These are phyloP conservation scores for Dicycla oo DNA, from an alignment of 2,888 invertebrate genomes.

Conservation along the genomic window DNA sequence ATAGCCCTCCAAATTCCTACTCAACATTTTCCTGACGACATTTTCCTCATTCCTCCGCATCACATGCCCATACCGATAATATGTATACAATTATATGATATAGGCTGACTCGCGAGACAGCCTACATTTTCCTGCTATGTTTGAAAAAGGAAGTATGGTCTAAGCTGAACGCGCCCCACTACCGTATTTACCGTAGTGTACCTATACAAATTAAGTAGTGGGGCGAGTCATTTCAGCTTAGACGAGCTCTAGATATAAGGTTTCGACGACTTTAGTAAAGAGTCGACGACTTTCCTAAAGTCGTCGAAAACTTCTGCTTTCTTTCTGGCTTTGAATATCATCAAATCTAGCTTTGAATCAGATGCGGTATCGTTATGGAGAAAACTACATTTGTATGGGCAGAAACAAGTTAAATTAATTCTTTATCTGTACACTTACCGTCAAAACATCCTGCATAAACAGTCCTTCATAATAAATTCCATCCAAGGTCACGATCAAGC, in stretches of 20 bases:
- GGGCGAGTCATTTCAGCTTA: too few relatives aligned
- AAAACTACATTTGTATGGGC: not conserved
- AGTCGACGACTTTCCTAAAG: not conserved
- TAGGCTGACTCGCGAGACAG: not conserved
- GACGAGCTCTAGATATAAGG: too few relatives aligned
- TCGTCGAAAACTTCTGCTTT: too few relatives aligned
- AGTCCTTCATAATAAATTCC: constrained; percentile 97
- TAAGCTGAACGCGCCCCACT: too few relatives aligned
- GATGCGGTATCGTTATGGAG: not conserved
- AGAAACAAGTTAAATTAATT: not conserved
- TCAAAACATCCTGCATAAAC: constrained; percentile 94
- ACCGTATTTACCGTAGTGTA: too few relatives aligned
- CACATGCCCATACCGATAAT: too few relatives aligned
- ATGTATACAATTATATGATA: too few relatives aligned
- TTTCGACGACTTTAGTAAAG: not conserved
- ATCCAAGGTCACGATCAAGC: constrained; percentile 96
- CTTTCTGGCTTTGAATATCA: not conserved
- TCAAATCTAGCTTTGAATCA: not conserved
- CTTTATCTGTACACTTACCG: constrained; percentile 86
- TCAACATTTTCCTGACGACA: too few relatives aligned
- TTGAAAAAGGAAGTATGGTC: not conserved
- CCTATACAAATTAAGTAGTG: too few relatives aligned
- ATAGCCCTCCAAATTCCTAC: too few relatives aligned
- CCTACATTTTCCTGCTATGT: not conserved
- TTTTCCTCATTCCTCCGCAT: too few relatives aligned